A percentile compares a stretch with the other conserved stretches of the same genome.
Evolutionary conservation across 2,888 invertebrate genomes (phyloP).

Genomic region (Camponotus fellah): DNA sequence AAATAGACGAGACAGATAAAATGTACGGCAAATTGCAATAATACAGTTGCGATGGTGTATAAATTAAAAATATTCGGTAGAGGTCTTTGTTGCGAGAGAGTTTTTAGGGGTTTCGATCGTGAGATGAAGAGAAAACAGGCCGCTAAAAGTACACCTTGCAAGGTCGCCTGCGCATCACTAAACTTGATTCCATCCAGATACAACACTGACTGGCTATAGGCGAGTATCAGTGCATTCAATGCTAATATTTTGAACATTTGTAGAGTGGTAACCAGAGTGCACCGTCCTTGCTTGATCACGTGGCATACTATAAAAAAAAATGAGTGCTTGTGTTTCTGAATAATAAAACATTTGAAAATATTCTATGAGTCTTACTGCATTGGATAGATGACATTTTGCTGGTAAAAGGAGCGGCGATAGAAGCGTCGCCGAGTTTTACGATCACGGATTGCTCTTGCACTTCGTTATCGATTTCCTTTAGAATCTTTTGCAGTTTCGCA

Average conservation of each 20-base stretch:
- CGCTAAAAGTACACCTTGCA: conserved; percentile 98
- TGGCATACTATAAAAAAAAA: conserved; percentile 95
- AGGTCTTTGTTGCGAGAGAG: conserved; percentile 97
- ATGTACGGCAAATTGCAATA: conserved; percentile 97
- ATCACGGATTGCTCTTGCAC: conserved; percentile 95
- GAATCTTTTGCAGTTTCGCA: conserved; percentile 89
- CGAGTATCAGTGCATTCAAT: conserved; percentile 98
- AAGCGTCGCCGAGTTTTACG: conserved; percentile 98
- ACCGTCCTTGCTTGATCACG: conserved; percentile 99
- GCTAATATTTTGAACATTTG: conserved; percentile 99
- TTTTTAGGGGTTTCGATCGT: conserved; percentile 98
- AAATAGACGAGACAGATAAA: conserved; percentile 96
- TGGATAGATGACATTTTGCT: conserved; percentile 98
- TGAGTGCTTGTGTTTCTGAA: not conserved
- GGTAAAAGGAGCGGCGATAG: conserved; percentile 99
- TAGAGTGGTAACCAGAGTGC: conserved; percentile 99
- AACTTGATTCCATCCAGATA: conserved; percentile 99
- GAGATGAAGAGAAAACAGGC: conserved; percentile 99
- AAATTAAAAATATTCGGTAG: conserved; percentile 99
- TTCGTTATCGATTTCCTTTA: conserved; percentile 95
- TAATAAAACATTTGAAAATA: not conserved
- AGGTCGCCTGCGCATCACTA: conserved; percentile 98
- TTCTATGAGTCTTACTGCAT: conserved; percentile 91
- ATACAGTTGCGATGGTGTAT: conserved; percentile 98
- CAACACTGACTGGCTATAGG: conserved; percentile 99